A percentile compares a stretch with the other conserved stretches of the same genome.
Conservation (phyloP, 2,888 invertebrate genomes). For the Cantharis lateralis region DNA sequence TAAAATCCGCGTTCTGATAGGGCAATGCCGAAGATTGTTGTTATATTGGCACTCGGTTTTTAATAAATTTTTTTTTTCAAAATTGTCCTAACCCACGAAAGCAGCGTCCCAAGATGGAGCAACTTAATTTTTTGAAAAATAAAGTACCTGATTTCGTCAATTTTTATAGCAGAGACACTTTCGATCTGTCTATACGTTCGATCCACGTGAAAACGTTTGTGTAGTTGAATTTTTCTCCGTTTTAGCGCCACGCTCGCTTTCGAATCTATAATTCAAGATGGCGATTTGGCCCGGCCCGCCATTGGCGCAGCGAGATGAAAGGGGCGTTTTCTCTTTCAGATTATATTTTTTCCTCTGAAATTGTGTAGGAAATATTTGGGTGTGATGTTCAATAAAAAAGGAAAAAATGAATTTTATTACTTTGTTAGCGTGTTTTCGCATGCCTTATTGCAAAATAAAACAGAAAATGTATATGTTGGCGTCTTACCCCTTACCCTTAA, state of each 20-base stretch:
- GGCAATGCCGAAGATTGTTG: not conserved
- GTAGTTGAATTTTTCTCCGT: conserved; percentile 47
- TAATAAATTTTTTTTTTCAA: not conserved
- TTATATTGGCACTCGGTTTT: not conserved
- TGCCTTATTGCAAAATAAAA: conserved; percentile 44
- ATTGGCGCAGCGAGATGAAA: conserved; percentile 43
- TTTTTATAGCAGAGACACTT: conserved; percentile 47
- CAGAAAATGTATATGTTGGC: conserved; percentile 51
- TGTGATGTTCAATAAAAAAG: conserved; percentile 37
- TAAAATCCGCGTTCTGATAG: not conserved
- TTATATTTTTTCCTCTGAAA: conserved; percentile 37
- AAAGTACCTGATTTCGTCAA: conserved; percentile 45
- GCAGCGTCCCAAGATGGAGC: not conserved
- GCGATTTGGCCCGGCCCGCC: conserved; percentile 39
- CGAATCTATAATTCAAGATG: conserved; percentile 47
- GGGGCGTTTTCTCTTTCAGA: conserved; percentile 37
- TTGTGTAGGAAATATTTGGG: conserved; percentile 1
- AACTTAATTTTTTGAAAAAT: conserved; percentile 5
- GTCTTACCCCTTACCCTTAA: conserved; percentile 38
- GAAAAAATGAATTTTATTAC: conserved; percentile 22
- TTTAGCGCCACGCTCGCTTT: conserved; percentile 45
- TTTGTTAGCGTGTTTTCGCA: conserved; percentile 20
- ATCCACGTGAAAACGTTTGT: conserved; percentile 45
- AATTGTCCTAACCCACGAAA: not conserved
- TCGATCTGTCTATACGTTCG: conserved; percentile 47